Conservation (phyloP, 2,797 vertebrate genomes). For the Eleutherodactylus coqui region DNA sequence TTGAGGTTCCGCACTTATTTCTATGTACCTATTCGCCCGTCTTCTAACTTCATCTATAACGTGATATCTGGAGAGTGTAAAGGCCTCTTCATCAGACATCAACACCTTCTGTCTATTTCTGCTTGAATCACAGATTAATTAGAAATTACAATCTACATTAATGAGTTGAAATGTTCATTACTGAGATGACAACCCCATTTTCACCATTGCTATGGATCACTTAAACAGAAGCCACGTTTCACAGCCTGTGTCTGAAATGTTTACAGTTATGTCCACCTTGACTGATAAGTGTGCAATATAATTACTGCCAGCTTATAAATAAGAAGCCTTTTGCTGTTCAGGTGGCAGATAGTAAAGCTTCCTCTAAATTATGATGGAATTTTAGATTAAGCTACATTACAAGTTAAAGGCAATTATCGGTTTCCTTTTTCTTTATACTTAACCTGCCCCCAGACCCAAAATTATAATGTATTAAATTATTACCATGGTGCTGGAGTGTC, state of each 20-base stretch:
- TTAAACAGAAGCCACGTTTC: constrained; percentile 30
- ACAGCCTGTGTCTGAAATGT: constrained; percentile 38
- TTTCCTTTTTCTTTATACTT: too few species aligned
- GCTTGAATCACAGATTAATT: constrained; percentile 33
- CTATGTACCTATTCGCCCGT: not conserved
- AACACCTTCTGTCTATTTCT: constrained; percentile 53
- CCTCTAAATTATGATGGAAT: not conserved
- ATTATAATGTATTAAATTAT: too few species aligned
- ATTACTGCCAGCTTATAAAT: constrained; percentile 36
- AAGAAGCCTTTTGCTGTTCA: not conserved
- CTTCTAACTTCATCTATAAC: not conserved
- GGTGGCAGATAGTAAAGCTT: not conserved
- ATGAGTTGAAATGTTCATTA: constrained; percentile 57
- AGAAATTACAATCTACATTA: constrained; percentile 40
- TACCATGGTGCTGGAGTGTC: too few species aligned
- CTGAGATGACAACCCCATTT: constrained; percentile 45
- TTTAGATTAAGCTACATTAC: not conserved
- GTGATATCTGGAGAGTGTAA: constrained; percentile 27
- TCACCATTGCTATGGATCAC: constrained; percentile 49
- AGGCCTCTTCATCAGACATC: constrained; percentile 42
- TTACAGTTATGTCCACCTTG: constrained; percentile 39
- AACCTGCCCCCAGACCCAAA: too few species aligned
- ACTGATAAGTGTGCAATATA: constrained; percentile 11
- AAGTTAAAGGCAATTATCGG: too few species aligned
- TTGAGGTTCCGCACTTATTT: not conserved